Percentiles rank a stretch among this genome's conserved stretches.
Evolutionary conservation across 2,888 invertebrate genomes (phyloP).

Genomic region (Anodontia alba): DNA sequence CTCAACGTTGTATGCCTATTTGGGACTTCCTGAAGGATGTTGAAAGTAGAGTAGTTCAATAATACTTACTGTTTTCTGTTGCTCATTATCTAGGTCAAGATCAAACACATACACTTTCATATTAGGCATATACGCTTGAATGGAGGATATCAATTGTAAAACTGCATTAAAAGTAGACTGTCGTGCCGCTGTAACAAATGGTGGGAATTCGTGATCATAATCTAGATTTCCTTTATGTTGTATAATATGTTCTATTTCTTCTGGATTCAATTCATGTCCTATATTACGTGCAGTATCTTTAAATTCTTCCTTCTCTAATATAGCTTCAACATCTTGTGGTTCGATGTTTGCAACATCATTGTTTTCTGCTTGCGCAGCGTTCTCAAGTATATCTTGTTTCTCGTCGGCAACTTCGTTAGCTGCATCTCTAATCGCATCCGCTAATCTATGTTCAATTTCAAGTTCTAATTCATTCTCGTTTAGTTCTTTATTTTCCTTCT

Average conservation of each 20-base stretch:
- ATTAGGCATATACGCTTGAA: conserved; percentile 57
- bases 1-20: too few relatives aligned
- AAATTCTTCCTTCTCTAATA: conserved; percentile 40
- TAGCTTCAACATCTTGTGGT: background rate
- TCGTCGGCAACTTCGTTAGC: conserved; percentile 24
- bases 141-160: conserved; percentile 54
- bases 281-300: conserved; percentile 20
- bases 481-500: background rate
- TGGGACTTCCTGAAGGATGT: too few relatives aligned
- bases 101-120: conserved; percentile 60
- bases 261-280: conserved; percentile 39
- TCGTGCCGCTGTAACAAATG: conserved; percentile 62
- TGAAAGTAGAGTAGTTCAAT: too few relatives aligned
- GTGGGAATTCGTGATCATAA: conserved; percentile 63
- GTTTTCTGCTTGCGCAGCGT: conserved; percentile 13
- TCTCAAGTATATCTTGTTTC: conserved; percentile 1
- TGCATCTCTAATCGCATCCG: conserved; percentile 38
- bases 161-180: conserved; percentile 51
- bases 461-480: conserved; percentile 21
- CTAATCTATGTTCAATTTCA: conserved; percentile 50
- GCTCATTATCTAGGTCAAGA: conserved; percentile 59
- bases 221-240: conserved; percentile 34
- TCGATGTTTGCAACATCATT: background rate
- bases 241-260: conserved; percentile 25
- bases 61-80: conserved; percentile 54